Evolutionary conservation across 64 coral and sea anemone species (phyloP).

Genomic region (Cladopsammia gracilis): DNA sequence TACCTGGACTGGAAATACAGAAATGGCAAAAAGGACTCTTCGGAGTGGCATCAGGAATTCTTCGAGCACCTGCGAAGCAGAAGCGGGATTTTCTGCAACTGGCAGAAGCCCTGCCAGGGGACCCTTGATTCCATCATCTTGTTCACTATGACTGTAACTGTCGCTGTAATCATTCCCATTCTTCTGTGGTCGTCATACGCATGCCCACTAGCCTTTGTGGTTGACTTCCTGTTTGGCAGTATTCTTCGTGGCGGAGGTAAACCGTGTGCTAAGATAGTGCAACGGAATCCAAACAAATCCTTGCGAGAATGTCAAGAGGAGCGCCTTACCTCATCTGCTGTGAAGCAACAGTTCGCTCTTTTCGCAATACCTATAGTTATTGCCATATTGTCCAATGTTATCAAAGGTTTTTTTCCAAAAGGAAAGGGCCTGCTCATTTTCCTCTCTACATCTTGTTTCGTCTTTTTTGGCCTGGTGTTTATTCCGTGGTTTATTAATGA

Average conservation of each 20-base stretch:
- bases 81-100: slow-evolving; percentile 47
- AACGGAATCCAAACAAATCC: background rate
- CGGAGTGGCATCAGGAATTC: slow-evolving; percentile 69
- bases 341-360: slow-evolving; percentile 33
- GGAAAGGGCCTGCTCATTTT: slow-evolving; percentile 27
- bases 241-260: slow-evolving; percentile 35
- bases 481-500: slow-evolving; percentile 76
- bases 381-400: background rate
- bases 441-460: background rate
- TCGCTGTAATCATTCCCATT: slow-evolving; percentile 53
- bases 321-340: background rate
- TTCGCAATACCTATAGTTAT: background rate
- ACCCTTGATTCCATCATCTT: slow-evolving; percentile 45
- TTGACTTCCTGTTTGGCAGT: slow-evolving; percentile 64
- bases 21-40: slow-evolving; percentile 55
- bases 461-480: slow-evolving; percentile 48
- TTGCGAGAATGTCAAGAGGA: background rate
- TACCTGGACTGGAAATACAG: slow-evolving; percentile 84
- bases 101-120: slow-evolving; percentile 54
- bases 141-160: background rate
- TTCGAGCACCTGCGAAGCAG: slow-evolving; percentile 72
- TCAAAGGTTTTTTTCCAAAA: background rate
- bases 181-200: slow-evolving; percentile 54
- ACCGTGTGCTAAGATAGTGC: slow-evolving; percentile 1
- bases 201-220: slow-evolving; percentile 55